Conservation (phyloP, 2,888 invertebrate genomes). For the Desoria tigrina region DNA sequence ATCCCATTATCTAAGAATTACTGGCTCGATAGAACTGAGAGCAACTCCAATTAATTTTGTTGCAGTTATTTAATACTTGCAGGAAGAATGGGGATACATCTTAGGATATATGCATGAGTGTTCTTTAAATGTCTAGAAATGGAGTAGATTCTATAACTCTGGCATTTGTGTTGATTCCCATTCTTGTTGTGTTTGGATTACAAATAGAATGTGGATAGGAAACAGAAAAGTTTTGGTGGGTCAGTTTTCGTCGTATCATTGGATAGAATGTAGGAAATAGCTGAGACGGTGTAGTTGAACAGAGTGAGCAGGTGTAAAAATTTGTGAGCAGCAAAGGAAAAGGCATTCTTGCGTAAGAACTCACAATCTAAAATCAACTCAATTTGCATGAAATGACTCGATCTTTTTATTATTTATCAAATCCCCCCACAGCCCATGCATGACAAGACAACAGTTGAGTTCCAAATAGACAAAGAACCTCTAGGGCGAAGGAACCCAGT, state of each 20-base stretch:
- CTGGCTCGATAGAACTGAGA: no score
- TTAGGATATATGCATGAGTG: background rate
- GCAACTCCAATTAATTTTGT: background rate
- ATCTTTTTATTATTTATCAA: background rate
- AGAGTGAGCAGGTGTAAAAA: conserved; percentile 11
- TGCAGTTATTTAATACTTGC: conserved; percentile 4
- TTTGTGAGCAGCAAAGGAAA: background rate
- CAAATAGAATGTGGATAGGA: no score
- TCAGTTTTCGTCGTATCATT: no score
- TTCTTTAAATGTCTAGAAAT: conserved; percentile 46
- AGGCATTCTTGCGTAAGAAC: conserved; percentile 19
- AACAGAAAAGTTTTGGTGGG: no score
- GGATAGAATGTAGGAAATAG: conserved; percentile 8
- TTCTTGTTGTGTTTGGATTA: background rate
- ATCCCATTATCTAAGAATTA: no score
- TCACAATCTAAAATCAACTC: conserved; percentile 5
- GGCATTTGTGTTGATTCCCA: background rate
- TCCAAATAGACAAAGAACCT: background rate
- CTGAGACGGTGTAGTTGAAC: background rate
- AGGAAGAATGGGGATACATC: background rate
- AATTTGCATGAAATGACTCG: conserved; percentile 11
- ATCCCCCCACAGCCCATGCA: background rate
- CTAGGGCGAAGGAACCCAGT: background rate
- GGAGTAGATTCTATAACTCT: background rate
- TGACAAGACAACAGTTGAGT: background rate